A percentile compares a stretch with the other conserved stretches of the same genome.
phyloP scores from a whole-genome alignment of 2,888 invertebrate species.

The Diploptera punctata region DNA sequence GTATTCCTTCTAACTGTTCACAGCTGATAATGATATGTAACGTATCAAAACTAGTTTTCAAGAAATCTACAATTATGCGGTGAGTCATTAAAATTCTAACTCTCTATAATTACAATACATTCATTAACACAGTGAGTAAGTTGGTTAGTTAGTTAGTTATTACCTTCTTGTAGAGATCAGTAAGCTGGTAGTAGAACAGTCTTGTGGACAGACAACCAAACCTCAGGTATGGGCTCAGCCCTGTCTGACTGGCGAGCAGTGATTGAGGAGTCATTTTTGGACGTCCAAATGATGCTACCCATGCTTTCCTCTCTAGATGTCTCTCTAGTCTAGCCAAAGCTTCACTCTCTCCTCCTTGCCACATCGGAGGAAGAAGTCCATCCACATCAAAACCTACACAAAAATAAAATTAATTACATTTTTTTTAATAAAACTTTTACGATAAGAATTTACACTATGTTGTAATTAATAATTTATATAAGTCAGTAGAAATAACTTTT shows the following conservation, averaged over 20 bases:
- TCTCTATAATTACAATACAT: too few relatives aligned
- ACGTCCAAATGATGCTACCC: slow-evolving; percentile 89
- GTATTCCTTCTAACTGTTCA: too few relatives aligned
- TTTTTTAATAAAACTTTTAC: too few relatives aligned
- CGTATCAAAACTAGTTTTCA: too few relatives aligned
- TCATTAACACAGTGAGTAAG: too few relatives aligned
- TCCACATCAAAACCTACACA: slow-evolving; percentile 77
- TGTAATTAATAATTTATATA: too few relatives aligned
- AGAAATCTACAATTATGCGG: too few relatives aligned
- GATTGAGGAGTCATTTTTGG: slow-evolving; percentile 92
- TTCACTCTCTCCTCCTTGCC: slow-evolving; percentile 82
- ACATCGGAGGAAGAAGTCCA: slow-evolving; percentile 71
- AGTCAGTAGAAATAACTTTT: too few relatives aligned
- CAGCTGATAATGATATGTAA: too few relatives aligned
- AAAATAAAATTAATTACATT: too few relatives aligned
- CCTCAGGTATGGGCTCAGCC: slow-evolving; percentile 83
- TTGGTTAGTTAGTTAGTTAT: slow-evolving; percentile 23
- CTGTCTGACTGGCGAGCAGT: slow-evolving; percentile 81
- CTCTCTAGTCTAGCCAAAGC: slow-evolving; percentile 74
- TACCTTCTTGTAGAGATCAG: slow-evolving; percentile 66
- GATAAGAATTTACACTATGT: too few relatives aligned
- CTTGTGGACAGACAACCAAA: slow-evolving; percentile 87
- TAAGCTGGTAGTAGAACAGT: slow-evolving; percentile 83
- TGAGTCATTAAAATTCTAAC: too few relatives aligned
- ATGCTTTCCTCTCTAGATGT: slow-evolving; percentile 80